Evolutionary conservation across 2,888 invertebrate genomes (phyloP).

Genomic region (Sclerodermus sp.): DNA sequence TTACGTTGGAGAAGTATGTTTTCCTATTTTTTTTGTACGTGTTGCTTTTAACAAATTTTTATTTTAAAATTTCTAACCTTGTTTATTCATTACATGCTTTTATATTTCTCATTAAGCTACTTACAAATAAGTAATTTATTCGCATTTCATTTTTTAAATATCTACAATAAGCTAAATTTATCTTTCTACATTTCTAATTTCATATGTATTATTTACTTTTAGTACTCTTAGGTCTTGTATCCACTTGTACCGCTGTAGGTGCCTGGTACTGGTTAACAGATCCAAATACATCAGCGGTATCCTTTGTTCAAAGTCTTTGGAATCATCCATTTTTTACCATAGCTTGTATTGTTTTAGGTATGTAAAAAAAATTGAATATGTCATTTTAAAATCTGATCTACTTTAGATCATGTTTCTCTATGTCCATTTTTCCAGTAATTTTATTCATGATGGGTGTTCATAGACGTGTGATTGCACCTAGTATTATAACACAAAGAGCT

Average conservation of each 20-base stretch:
- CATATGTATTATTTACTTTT: conserved; percentile 45
- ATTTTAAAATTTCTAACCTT: neutral
- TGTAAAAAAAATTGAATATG: conserved; percentile 34
- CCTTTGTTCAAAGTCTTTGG: conserved; percentile 85
- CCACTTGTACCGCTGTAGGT: conserved; percentile 88
- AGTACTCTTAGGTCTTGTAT: conserved; percentile 86
- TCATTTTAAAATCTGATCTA: too few relatives aligned
- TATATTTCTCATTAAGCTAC: neutral
- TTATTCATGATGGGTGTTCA: conserved; percentile 93
- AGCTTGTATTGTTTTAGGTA: conserved; percentile 81
- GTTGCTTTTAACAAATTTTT: conserved; percentile 2
- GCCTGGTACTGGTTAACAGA: conserved; percentile 97
- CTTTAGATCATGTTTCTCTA: too few relatives aligned
- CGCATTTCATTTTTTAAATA: too few relatives aligned
- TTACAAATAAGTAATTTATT: too few relatives aligned
- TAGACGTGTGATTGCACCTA: conserved; percentile 93
- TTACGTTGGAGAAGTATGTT: conserved; percentile 91
- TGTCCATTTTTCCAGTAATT: conserved; percentile 64
- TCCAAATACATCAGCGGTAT: conserved; percentile 88
- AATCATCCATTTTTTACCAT: conserved; percentile 95
- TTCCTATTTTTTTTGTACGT: conserved; percentile 9
- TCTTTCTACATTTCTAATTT: neutral
- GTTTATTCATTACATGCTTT: neutral
- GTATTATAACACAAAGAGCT: conserved; percentile 91
- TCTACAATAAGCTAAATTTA: neutral